phyloP scores from a whole-genome alignment of 1,140 invertebrate genomes.

The Hylaeus volcanicus region DNA sequence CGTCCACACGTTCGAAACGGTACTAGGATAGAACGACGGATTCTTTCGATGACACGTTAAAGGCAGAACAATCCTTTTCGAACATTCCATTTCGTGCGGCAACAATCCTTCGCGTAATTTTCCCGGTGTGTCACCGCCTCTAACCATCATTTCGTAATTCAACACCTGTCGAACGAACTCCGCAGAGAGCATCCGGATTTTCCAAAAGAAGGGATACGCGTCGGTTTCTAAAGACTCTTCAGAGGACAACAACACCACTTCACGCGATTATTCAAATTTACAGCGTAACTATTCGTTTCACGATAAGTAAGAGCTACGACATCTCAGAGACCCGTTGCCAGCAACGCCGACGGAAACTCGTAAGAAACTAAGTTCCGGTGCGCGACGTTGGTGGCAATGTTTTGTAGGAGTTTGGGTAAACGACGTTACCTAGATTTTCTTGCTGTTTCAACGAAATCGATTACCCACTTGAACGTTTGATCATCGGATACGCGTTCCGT shows the following conservation, averaged over 20 bases:
- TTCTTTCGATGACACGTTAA: background rate
- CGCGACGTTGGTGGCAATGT: background rate
- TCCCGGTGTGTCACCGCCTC: background rate
- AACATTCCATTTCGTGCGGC: background rate
- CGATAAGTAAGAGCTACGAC: too few relatives aligned
- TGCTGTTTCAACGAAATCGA: background rate
- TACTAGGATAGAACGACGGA: background rate
- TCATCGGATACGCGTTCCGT: conserved; percentile 11
- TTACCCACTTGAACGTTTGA: conserved; percentile 28
- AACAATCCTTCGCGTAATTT: background rate
- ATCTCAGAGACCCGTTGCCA: background rate
- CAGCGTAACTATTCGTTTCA: background rate
- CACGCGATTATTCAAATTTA: background rate
- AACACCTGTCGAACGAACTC: background rate
- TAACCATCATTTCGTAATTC: background rate
- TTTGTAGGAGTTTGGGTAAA: too few relatives aligned
- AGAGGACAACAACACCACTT: too few relatives aligned
- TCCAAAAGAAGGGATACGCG: background rate
- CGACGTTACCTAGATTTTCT: too few relatives aligned
- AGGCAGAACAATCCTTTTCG: conserved; percentile 3
- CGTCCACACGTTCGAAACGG: too few relatives aligned
- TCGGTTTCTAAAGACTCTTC: background rate
- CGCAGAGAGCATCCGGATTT: background rate
- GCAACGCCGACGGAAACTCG: background rate
- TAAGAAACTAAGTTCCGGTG: background rate